Percentiles rank a stretch among this genome's conserved stretches.
Evolutionary conservation across 92 coral and sea anemone species (phyloP).

Genomic region (Muricea muricata): DNA sequence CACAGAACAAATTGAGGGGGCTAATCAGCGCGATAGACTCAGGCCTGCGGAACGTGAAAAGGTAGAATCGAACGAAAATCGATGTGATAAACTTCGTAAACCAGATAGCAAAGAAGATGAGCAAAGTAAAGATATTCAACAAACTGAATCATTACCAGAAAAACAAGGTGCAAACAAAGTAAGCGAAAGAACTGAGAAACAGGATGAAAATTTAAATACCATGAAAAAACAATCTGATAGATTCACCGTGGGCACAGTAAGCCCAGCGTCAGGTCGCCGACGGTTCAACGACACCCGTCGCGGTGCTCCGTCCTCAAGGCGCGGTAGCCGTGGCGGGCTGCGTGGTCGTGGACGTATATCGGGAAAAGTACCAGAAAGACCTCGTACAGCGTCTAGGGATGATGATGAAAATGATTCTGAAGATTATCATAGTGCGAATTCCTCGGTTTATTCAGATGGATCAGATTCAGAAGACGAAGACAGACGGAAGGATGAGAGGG

Average conservation of each 20-base stretch:
- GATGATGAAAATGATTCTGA: slow-evolving; percentile 75
- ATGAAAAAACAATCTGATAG: slow-evolving; percentile 18
- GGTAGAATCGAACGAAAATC: not conserved
- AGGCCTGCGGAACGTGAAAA: not conserved
- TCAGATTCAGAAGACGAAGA: slow-evolving; percentile 86
- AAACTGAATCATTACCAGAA: not conserved
- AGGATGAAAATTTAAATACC: not conserved
- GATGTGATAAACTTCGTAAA: not conserved
- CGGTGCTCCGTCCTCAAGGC: slow-evolving; percentile 53
- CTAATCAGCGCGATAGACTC: not conserved
- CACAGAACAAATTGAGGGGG: slow-evolving; percentile 1
- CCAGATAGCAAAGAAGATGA: not conserved
- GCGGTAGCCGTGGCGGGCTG: slow-evolving; percentile 73
- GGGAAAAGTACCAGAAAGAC: slow-evolving; percentile 61
- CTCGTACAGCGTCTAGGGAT: slow-evolving; percentile 63
- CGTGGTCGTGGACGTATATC: slow-evolving; percentile 74
- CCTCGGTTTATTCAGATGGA: slow-evolving; percentile 83
- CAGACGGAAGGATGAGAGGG: slow-evolving; percentile 27
- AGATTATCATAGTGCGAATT: slow-evolving; percentile 80
- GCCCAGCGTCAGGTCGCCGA: slow-evolving; percentile 44
- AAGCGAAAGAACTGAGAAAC: slow-evolving; percentile 9
- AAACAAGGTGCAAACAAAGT: not conserved
- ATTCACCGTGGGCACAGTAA: slow-evolving; percentile 32
- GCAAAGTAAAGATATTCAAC: not conserved
- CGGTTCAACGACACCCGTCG: slow-evolving; percentile 35